phyloP scores from a whole-genome alignment of 2,797 vertebrate species.

The Protosalanx chinensis region DNA sequence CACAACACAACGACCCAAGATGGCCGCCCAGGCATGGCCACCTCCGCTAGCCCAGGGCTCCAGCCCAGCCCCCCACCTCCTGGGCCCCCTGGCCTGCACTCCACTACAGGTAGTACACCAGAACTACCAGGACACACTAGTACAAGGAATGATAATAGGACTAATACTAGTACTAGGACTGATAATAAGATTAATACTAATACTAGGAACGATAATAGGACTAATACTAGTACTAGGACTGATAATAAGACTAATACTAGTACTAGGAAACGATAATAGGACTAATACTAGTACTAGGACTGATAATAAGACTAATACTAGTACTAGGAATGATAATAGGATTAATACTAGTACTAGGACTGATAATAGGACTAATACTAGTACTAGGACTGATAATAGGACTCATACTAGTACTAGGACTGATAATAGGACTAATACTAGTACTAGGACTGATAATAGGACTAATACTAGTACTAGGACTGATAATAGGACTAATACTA shows the following conservation, averaged over 20 bases:
- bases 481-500: not conserved
- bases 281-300: not conserved
- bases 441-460: not conserved
- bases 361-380: too few relatives aligned
- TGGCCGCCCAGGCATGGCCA: conserved; percentile 60
- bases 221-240: too few relatives aligned
- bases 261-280: not conserved
- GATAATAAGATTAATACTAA: not conserved
- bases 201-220: not conserved
- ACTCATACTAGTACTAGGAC: too few relatives aligned
- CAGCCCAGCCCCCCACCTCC: conserved; percentile 28
- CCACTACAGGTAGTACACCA: conserved; percentile 8
- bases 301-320: not conserved
- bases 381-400: not conserved
- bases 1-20: conserved; percentile 49
- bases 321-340: not conserved
- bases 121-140: too few relatives aligned
- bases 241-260: not conserved
- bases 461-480: too few relatives aligned
- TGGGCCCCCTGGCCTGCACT: conserved; percentile 46
- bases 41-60: conserved; percentile 45
- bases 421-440: not conserved
- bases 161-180: too few relatives aligned
- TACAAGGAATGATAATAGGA: not conserved
- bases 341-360: too few relatives aligned